Percentiles rank a stretch among this genome's conserved stretches.
phyloP scores from a whole-genome alignment of 2,113 vertebrate genomes.

The Chunga burmeisteri region DNA sequence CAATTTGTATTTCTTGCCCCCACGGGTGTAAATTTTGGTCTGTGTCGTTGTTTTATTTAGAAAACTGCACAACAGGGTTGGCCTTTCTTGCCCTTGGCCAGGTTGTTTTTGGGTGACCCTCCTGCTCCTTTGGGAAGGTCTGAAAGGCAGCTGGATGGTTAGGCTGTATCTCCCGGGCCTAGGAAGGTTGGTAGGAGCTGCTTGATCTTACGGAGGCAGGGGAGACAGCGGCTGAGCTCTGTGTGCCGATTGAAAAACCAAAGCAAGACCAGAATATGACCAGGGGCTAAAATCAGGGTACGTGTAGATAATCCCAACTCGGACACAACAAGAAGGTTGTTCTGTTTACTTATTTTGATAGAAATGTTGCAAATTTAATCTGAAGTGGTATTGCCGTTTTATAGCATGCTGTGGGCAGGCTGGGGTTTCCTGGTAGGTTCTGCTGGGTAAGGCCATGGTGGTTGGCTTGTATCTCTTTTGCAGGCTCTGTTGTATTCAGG shows the following conservation, averaged over 20 bases:
- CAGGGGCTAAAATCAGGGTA: not conserved
- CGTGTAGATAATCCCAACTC: not conserved
- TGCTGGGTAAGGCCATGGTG: accelerated
- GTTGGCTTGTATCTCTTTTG: not conserved
- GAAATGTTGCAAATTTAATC: not conserved
- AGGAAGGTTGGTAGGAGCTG: not conserved
- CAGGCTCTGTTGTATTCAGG: not conserved
- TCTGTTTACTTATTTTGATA: not conserved
- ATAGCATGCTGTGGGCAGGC: not conserved
- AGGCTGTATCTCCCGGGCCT: not conserved
- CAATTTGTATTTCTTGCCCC: not conserved
- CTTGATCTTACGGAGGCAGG: not conserved
- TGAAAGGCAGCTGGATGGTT: not conserved
- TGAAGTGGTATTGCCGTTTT: not conserved
- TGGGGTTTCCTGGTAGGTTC: not conserved
- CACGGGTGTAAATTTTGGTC: not conserved
- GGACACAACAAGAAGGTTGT: not conserved
- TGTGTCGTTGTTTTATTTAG: not conserved
- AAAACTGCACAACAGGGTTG: not conserved
- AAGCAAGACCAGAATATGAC: not conserved
- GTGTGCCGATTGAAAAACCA: not conserved
- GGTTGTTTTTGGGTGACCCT: not conserved
- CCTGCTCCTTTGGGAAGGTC: not conserved
- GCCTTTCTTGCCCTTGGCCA: not conserved
- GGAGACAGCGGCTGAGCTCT: not conserved